Conservation (phyloP, 2,113 vertebrate genomes). For the Taurulus bubalis region DNA sequence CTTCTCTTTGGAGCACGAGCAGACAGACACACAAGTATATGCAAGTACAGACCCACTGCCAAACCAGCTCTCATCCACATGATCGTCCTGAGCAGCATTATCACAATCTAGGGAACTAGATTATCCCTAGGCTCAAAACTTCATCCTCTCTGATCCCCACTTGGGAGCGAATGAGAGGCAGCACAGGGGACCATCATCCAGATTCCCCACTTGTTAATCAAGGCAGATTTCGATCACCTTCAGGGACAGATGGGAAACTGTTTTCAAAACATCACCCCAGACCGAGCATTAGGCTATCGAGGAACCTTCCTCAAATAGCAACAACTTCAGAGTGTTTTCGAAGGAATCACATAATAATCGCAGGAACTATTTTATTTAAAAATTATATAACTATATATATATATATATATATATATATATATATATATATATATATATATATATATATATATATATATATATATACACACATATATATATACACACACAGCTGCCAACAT, state of each 20-base stretch:
- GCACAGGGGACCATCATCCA: conserved; percentile 59
- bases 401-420: no score
- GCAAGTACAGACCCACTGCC: conserved; percentile 20
- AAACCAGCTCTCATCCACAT: conserved; percentile 59
- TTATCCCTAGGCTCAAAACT: conserved; percentile 78
- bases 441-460: no score
- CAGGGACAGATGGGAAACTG: conserved; percentile 80
- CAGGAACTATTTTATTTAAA: conserved; percentile 5
- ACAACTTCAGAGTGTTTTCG: not conserved
- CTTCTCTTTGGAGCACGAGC: conserved; percentile 47
- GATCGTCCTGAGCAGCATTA: conserved; percentile 77
- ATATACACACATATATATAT: no score
- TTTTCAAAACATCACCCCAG: conserved; percentile 60
- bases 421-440: no score
- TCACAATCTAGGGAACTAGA: conserved; percentile 82
- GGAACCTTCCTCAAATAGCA: conserved; percentile 30
- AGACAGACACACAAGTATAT: conserved; percentile 23
- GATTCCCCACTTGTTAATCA: conserved; percentile 81
- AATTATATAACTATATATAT: no score
- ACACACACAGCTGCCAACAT: conserved; percentile 12
- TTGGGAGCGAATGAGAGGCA: conserved; percentile 72
- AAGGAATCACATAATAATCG: conserved; percentile 2
- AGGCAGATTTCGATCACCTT: conserved; percentile 79
- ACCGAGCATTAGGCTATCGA: conserved; percentile 27
- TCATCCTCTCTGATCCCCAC: conserved; percentile 77